Percentiles rank a stretch among this genome's conserved stretches.
Evolutionary conservation across 2,113 vertebrate species (phyloP).

Genomic region (Calidris pugnax): DNA sequence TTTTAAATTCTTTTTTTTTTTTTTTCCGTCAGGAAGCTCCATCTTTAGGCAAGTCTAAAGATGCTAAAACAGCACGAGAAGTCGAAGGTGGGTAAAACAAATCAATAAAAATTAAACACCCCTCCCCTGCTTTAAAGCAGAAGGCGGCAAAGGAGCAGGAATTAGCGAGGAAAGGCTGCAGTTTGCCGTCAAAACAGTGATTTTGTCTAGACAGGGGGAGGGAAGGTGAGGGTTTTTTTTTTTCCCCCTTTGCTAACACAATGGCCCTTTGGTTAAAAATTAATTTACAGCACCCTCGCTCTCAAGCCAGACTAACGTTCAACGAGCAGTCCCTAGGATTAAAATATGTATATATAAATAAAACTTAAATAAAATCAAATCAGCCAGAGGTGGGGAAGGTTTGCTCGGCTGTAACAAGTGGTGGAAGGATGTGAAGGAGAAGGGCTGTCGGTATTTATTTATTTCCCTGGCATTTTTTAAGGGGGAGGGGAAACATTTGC

Average conservation of each 20-base stretch:
- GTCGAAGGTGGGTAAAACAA: no score
- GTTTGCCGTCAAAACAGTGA: no score
- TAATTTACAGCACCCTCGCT: not conserved
- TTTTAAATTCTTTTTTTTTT: no score
- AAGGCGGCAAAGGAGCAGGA: no score
- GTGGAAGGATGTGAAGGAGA: not conserved
- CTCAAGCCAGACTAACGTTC: not conserved
- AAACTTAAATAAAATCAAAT: not conserved
- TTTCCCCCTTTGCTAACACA: not conserved
- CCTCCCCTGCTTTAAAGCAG: no score
- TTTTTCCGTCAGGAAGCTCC: no score
- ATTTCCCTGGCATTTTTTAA: not conserved
- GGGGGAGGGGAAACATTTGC: not conserved
- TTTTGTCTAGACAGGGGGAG: conserved; percentile 27
- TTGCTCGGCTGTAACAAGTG: conserved; percentile 44
- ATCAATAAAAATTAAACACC: no score
- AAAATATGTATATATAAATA: not conserved
- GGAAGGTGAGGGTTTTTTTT: not conserved
- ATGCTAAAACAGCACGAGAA: no score
- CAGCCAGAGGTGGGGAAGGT: not conserved
- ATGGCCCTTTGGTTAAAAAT: conserved; percentile 31
- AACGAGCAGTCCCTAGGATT: not conserved
- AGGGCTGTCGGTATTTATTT: not conserved
- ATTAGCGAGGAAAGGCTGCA: no score
- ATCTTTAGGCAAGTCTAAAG: no score